These are phyloP conservation scores for Hydractinia echinata DNA, from an alignment of 30 jellyfish, hydroid and myxozoan species.

Conservation along the genomic window DNA sequence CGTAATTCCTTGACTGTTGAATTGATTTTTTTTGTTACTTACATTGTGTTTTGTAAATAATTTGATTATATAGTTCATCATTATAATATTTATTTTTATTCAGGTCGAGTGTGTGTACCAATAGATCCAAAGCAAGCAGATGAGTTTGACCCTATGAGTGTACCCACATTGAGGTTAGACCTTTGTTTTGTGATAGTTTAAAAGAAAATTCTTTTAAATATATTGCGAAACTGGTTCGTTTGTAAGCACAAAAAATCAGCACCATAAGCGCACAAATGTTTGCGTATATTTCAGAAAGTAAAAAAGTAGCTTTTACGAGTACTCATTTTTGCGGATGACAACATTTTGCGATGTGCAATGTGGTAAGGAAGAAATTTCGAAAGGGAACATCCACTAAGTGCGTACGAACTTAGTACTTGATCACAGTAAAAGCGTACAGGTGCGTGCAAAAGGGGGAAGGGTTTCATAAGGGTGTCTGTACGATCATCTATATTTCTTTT, in stretches of 20 bases:
- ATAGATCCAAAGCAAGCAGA: conserved; percentile 59
- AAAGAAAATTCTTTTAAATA: not conserved
- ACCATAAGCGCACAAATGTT: too few relatives aligned
- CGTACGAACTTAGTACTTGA: too few relatives aligned
- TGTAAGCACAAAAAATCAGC: too few relatives aligned
- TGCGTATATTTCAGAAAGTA: too few relatives aligned
- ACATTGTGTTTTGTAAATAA: not conserved
- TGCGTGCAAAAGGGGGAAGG: too few relatives aligned
- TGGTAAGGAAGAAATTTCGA: too few relatives aligned
- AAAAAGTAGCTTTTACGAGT: too few relatives aligned
- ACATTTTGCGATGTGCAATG: too few relatives aligned
- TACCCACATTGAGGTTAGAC: conserved; percentile 79
- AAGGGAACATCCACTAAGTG: too few relatives aligned
- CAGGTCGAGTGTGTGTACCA: conserved; percentile 89
- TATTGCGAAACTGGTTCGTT: not conserved
- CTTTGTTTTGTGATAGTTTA: not conserved
- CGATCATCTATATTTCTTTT: not conserved
- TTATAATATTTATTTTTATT: not conserved
- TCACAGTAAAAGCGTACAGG: too few relatives aligned
- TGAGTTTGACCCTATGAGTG: conserved; percentile 80
- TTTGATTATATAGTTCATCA: not conserved
- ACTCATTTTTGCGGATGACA: too few relatives aligned
- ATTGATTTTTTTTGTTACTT: not conserved
- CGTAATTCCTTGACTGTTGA: not conserved
- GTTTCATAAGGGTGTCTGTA: too few relatives aligned